Percentiles rank a stretch among this genome's conserved stretches.
These are phyloP conservation scores for Podarcis lilfordi DNA, from an alignment of 2,797 vertebrate species.

Conservation along the genomic window DNA sequence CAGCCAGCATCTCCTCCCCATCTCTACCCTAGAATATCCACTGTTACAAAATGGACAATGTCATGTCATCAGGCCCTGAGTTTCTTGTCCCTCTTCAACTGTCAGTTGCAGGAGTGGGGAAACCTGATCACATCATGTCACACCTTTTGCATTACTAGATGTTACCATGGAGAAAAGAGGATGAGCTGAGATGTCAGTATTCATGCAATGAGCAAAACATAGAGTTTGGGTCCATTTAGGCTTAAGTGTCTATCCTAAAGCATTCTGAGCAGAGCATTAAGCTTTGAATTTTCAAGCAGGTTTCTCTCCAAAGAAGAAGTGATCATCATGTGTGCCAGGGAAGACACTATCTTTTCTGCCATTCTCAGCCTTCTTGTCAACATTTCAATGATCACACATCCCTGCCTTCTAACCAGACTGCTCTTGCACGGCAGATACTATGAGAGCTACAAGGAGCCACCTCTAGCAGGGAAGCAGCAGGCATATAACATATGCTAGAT, in stretches of 20 bases:
- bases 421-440: conserved; percentile 62
- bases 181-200: neutral
- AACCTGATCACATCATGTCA: too few species aligned
- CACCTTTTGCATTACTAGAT: neutral
- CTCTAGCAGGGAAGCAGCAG: conserved; percentile 70
- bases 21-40: neutral
- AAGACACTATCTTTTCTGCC: conserved; percentile 12
- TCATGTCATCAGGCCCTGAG: neutral
- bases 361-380: conserved; percentile 25
- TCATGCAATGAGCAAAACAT: neutral
- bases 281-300: conserved; percentile 30
- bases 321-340: neutral
- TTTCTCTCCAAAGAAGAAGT: conserved; percentile 1
- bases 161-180: neutral
- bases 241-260: neutral
- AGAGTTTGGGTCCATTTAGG: neutral
- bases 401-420: conserved; percentile 66
- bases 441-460: conserved; percentile 55
- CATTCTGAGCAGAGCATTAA: neutral
- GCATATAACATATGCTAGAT: conserved; percentile 68
- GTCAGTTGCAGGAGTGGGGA: neutral
- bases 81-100: neutral
- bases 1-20: neutral
- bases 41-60: neutral
- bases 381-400: conserved; percentile 49